These are phyloP conservation scores for Simalia tracyae DNA, from an alignment of 2,797 vertebrate species.

Conservation along the genomic window DNA sequence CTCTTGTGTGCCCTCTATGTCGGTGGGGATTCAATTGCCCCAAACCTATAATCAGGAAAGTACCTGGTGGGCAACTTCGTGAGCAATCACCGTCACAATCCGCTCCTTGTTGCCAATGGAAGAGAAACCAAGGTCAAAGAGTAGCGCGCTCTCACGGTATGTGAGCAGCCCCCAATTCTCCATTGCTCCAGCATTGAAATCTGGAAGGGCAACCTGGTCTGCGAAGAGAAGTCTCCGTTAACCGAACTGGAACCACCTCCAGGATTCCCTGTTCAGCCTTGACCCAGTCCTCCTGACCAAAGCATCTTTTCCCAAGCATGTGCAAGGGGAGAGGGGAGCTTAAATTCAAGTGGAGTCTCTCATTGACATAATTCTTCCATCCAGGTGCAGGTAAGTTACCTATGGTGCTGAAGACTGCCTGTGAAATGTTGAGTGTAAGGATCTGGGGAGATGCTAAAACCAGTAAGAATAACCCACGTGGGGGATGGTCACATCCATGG, in stretches of 20 bases:
- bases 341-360: background rate
- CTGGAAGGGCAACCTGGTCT: slow-evolving; percentile 90
- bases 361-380: background rate
- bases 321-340: background rate
- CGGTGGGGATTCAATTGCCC: background rate
- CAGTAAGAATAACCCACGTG: background rate
- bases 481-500: background rate
- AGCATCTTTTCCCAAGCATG: background rate
- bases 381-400: background rate
- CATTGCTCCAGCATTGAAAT: slow-evolving; percentile 90
- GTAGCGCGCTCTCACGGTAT: slow-evolving; percentile 85
- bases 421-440: background rate
- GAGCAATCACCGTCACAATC: slow-evolving; percentile 79
- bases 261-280: too few relatives aligned
- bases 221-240: background rate
- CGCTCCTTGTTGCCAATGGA: slow-evolving; percentile 86
- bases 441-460: background rate
- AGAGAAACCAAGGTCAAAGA: slow-evolving; percentile 73
- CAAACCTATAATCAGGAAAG: background rate
- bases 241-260: background rate
- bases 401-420: background rate
- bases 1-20: background rate
- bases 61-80: slow-evolving; percentile 93
- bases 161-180: slow-evolving; percentile 96
- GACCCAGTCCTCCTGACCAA: background rate